Evolutionary conservation across 2,797 vertebrate genomes (phyloP).

Genomic region (Lophotriccus pileatus): DNA sequence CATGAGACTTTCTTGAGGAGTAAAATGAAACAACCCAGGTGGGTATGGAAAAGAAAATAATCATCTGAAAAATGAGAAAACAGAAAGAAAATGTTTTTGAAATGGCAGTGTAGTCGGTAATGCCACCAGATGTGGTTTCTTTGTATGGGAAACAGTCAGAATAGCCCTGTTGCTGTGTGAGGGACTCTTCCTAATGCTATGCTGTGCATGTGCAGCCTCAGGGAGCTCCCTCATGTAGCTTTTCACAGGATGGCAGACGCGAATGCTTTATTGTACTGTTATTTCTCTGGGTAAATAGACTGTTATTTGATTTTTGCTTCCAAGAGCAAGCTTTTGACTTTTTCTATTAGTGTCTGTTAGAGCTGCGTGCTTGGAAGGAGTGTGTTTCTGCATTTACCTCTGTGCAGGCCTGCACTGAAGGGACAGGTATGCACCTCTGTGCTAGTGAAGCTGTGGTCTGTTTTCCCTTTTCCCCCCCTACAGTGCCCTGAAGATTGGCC

Average conservation of each 20-base stretch:
- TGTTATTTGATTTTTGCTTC: slow-evolving; percentile 5
- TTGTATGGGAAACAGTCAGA: background rate
- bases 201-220: background rate
- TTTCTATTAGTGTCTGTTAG: background rate
- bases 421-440: background rate
- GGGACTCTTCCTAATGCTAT: background rate
- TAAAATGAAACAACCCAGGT: background rate
- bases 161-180: background rate
- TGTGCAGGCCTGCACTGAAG: background rate
- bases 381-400: background rate
- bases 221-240: background rate
- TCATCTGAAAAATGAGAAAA: background rate
- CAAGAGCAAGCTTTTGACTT: background rate
- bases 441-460: background rate
- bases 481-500: background rate
- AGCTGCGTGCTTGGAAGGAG: background rate
- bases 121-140: background rate
- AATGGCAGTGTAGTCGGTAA: accelerated
- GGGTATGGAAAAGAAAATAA: background rate
- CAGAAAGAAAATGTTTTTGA: background rate
- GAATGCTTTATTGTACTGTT: background rate
- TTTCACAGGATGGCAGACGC: background rate
- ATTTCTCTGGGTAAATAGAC: slow-evolving; percentile 20
- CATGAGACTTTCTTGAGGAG: background rate
- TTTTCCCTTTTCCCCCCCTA: background rate